A percentile compares a stretch with the other conserved stretches of the same genome.
These are phyloP conservation scores for Linepithema humile DNA, from an alignment of 1,140 invertebrate genomes.

Conservation along the genomic window DNA sequence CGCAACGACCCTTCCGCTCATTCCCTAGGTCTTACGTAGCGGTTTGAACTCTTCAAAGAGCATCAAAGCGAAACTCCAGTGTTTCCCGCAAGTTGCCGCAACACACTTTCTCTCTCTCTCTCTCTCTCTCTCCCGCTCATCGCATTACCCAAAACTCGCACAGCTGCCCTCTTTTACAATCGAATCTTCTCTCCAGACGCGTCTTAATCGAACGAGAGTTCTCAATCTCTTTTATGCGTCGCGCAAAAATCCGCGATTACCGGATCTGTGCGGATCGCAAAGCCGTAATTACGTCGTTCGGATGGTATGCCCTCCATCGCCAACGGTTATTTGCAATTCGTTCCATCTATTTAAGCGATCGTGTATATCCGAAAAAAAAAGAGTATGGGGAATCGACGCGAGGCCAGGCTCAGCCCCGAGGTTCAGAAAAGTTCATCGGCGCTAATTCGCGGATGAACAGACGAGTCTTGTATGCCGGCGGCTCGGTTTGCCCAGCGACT, in stretches of 20 bases:
- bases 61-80: constrained; percentile 33
- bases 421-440: constrained; percentile 45
- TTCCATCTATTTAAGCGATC: constrained; percentile 51
- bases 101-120: background rate
- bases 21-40: constrained; percentile 21
- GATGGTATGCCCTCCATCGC: constrained; percentile 5
- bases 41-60: constrained; percentile 49
- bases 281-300: constrained; percentile 46
- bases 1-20: constrained; percentile 15
- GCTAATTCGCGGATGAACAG: constrained; percentile 47
- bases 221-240: constrained; percentile 41
- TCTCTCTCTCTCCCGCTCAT: constrained; percentile 8
- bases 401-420: background rate
- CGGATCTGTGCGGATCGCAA: constrained; percentile 1
- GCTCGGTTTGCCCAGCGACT: constrained; percentile 32
- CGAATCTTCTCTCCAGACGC: background rate
- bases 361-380: constrained; percentile 5
- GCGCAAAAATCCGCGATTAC: constrained; percentile 42
- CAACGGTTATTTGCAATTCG: constrained; percentile 52
- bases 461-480: constrained; percentile 32
- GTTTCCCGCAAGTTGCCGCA: constrained; percentile 41
- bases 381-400: background rate
- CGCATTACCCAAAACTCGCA: constrained; percentile 33
- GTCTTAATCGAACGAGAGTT: background rate
- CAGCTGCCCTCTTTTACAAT: constrained; percentile 21